Evolutionary conservation across 2,888 invertebrate species (phyloP).

Genomic region (Rhogogaster chlorosoma): DNA sequence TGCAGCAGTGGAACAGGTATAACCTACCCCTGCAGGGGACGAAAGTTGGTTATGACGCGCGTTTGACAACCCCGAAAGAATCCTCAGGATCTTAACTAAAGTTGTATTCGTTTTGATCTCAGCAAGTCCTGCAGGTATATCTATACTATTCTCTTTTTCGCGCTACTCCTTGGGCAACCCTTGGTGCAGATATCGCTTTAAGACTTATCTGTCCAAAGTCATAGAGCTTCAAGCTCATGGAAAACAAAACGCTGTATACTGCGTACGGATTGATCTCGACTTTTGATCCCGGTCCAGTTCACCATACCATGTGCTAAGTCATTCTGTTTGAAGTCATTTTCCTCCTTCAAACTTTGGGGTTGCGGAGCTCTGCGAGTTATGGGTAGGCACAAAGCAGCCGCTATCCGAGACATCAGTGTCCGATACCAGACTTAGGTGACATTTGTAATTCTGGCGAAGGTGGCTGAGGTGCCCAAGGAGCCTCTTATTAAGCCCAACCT

Average conservation of each 20-base stretch:
- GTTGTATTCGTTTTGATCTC: not conserved
- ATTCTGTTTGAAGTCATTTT: constrained; percentile 31
- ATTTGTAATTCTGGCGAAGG: constrained; percentile 56
- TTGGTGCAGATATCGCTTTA: not conserved
- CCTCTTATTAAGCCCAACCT: constrained; percentile 64
- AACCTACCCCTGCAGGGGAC: constrained; percentile 15
- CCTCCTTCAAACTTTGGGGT: constrained; percentile 14
- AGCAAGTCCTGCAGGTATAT: not conserved
- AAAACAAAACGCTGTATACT: not conserved
- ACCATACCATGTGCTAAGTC: constrained; percentile 15
- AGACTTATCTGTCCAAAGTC: not conserved
- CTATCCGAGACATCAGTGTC: constrained; percentile 76
- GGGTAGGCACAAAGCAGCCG: constrained; percentile 68
- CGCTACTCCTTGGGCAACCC: not conserved
- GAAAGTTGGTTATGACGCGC: constrained; percentile 35
- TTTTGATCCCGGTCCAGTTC: not conserved
- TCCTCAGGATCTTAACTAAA: not conserved
- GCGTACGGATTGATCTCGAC: no score
- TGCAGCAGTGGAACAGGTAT: constrained; percentile 21
- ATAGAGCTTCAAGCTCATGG: not conserved
- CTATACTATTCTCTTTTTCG: not conserved
- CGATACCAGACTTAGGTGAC: constrained; percentile 74
- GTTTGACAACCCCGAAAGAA: constrained; percentile 43
- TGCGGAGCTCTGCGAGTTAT: constrained; percentile 16
- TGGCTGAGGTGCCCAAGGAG: constrained; percentile 54